Base-by-base conservation (phyloP, 2,888 invertebrate species). In the Maniola hyperantus region DNA sequence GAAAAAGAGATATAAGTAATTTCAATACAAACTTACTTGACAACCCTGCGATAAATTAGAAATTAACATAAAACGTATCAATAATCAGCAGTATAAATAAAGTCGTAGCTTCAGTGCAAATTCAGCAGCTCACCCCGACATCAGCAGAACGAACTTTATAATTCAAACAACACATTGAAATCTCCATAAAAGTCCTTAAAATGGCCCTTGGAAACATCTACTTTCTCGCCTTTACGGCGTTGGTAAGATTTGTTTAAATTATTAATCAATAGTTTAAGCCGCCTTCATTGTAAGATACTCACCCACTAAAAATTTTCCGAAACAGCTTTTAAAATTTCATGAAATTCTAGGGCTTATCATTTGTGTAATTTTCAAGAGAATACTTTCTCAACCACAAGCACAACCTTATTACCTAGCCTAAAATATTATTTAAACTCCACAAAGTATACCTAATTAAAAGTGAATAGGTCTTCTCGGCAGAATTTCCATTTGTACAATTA, bases 61-160 rank as follows among this genome's bases (percentile, higher is more conserved):
- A 64, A 67, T 67, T 71, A 63, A 26, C 67, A 71, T 71, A 68
- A 62, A 53, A 33, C 18, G 5, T 72, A 73, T 79, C 74, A 64
- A 74, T 39, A 57, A 48, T 54, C 34, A 65, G 18, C 18, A 13
- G 59, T 26, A 26, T 77, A 79, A 77, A 76, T 77, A 79, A 75
- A 66, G 66, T 55, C 44, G 36, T 34, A 15, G 6, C 42, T 39
- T 62, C 55, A 51, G 26, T 44, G 51, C n/a, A 20, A 36, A 15
- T 48, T 36, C 44, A 66, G n/a, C 60, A 69, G 11, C 46, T 66
- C 66, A 62, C 53, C 42, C 53, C 53, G 61, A 66, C n/a, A 51
- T 54, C 58, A 58, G 44, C 15, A 42, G 26, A 46, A 57, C 50
- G 50, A 46, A 61, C 33, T 26, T 39, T 4, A 15, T 13, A 26